phyloP scores from a whole-genome alignment of 2,113 vertebrate species.

The Tamias sibiricus region DNA sequence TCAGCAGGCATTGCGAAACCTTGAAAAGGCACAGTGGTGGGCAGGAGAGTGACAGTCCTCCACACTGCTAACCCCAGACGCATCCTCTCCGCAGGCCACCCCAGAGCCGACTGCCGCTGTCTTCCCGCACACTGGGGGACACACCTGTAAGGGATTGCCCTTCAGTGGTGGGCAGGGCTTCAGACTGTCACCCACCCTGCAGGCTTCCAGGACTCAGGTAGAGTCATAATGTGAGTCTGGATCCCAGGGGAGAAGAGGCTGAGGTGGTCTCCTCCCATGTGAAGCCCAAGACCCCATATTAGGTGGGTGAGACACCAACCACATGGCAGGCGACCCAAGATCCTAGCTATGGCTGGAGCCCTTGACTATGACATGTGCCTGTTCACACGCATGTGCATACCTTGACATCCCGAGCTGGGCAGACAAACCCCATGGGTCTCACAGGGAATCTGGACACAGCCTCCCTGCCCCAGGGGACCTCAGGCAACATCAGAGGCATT shows the following conservation, averaged over 20 bases:
- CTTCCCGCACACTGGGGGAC: background rate
- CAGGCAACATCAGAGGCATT: background rate
- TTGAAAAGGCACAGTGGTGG: background rate
- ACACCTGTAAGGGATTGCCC: background rate
- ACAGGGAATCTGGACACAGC: background rate
- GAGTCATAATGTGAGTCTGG: background rate
- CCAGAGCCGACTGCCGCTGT: background rate
- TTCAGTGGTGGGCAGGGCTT: background rate
- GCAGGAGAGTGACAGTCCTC: background rate
- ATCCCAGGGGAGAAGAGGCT: background rate
- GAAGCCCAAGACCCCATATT: background rate
- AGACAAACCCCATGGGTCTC: background rate
- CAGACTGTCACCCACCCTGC: background rate
- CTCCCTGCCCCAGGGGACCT: background rate
- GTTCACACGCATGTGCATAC: fast-evolving
- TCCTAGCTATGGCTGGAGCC: background rate
- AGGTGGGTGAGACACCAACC: background rate
- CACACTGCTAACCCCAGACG: background rate
- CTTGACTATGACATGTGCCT: background rate
- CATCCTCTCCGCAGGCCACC: too few species aligned
- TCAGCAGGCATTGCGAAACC: background rate
- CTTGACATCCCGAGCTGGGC: background rate
- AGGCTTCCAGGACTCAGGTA: background rate
- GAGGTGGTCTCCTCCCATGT: background rate
- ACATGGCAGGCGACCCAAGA: background rate